phyloP scores from a whole-genome alignment of 1,140 invertebrate genomes.

The Mizuhopecten yessoensis region DNA sequence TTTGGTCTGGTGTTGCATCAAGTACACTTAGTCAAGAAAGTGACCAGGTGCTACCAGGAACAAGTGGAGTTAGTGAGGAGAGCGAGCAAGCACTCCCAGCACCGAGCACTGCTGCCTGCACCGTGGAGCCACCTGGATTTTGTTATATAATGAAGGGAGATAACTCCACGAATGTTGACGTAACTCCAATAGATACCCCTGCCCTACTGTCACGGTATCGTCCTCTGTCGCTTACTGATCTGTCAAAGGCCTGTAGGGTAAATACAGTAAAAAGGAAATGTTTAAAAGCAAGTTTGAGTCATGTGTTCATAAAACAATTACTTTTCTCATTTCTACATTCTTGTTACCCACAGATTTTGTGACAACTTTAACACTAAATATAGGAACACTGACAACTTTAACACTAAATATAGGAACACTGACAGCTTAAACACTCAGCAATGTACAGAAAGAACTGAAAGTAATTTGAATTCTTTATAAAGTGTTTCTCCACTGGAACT shows the following conservation, averaged over 20 bases:
- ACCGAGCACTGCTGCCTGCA: background rate
- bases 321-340: no score
- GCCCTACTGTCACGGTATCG: background rate
- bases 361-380: no score
- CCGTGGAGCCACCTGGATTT: slow-evolving; percentile 7
- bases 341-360: no score
- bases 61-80: background rate
- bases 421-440: no score
- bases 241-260: background rate
- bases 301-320: no score
- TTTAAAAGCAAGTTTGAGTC: no score
- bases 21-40: background rate
- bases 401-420: no score
- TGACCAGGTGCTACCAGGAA: background rate
- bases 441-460: no score
- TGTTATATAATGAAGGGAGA: slow-evolving; percentile 7
- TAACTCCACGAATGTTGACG: background rate
- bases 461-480: no score
- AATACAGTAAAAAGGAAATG: background rate
- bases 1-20: background rate
- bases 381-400: no score
- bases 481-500: no score
- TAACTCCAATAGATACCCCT: background rate
- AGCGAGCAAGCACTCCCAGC: background rate
- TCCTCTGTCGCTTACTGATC: background rate